phyloP scores from a whole-genome alignment of 2,797 vertebrate genomes.

The Syndactyla subalaris region DNA sequence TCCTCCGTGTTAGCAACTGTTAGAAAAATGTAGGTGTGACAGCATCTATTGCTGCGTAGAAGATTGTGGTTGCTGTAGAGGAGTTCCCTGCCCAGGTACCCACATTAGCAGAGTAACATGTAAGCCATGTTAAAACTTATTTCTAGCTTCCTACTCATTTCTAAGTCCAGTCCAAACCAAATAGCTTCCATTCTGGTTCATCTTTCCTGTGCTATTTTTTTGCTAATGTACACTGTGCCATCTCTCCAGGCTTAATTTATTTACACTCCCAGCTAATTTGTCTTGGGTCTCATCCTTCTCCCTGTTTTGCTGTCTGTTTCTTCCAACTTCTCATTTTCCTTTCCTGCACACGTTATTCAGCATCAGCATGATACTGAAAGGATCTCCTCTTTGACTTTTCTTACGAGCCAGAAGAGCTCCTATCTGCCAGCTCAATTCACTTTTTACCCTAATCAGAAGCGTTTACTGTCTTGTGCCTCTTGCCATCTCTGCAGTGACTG shows the following conservation, averaged over 20 bases:
- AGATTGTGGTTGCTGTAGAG: background rate
- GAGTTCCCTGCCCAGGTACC: background rate
- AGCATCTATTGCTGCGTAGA: background rate
- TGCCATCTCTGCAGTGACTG: background rate
- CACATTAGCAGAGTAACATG: background rate
- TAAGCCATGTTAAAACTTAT: background rate
- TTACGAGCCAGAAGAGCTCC: background rate
- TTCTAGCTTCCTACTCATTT: background rate
- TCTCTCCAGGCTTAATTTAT: background rate
- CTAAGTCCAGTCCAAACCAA: background rate
- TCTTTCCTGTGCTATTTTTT: background rate
- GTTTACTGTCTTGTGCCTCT: background rate
- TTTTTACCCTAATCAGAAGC: background rate
- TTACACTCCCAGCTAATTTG: background rate
- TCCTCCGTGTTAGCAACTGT: background rate
- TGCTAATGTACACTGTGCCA: background rate
- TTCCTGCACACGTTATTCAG: background rate
- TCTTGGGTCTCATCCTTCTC: background rate
- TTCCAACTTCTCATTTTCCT: background rate
- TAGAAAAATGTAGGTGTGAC: background rate
- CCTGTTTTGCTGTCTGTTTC: background rate
- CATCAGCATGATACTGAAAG: background rate
- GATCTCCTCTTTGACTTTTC: background rate
- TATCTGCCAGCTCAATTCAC: background rate
- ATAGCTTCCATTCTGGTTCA: background rate